A percentile compares a stretch with the other conserved stretches of the same genome.
phyloP scores from a whole-genome alignment of 1,140 invertebrate species.

The Saccostrea cuccullata region DNA sequence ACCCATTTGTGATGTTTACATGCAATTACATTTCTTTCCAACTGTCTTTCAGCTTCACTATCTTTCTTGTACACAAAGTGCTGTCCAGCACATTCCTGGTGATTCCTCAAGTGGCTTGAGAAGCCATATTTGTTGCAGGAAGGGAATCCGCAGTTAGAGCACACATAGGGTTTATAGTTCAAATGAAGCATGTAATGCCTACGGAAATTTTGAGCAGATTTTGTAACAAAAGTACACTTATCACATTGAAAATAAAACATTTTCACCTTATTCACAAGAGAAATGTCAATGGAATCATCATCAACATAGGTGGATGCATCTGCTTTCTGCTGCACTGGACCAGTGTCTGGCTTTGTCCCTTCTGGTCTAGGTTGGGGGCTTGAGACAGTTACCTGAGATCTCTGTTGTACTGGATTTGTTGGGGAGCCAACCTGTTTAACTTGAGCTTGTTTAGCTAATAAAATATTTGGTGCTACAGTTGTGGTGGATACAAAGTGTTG shows the following conservation, averaged over 20 bases:
- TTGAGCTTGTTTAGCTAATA: background rate
- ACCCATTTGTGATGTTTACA: conserved; percentile 26
- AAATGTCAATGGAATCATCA: background rate
- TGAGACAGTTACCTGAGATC: background rate
- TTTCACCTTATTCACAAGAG: background rate
- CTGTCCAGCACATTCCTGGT: background rate
- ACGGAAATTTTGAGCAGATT: conserved; percentile 33
- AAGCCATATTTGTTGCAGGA: conserved; percentile 38
- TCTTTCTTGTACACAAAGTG: conserved; percentile 9
- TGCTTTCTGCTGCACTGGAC: conserved; percentile 26
- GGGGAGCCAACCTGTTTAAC: background rate
- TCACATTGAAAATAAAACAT: conserved; percentile 33
- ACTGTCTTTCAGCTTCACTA: conserved; percentile 13
- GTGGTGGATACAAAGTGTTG: background rate
- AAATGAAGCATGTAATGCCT: conserved; percentile 39
- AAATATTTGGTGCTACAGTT: background rate
- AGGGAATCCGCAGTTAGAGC: background rate
- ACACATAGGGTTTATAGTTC: conserved; percentile 32
- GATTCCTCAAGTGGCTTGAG: background rate
- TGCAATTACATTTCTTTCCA: background rate
- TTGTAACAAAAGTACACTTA: conserved; percentile 33
- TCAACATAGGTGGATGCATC: conserved; percentile 9
- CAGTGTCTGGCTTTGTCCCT: background rate
- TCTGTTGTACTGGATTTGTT: background rate
- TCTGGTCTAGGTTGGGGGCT: background rate